Base-by-base conservation (phyloP, 2,888 invertebrate genomes). In the Lasioglossum pauxillum region DNA sequence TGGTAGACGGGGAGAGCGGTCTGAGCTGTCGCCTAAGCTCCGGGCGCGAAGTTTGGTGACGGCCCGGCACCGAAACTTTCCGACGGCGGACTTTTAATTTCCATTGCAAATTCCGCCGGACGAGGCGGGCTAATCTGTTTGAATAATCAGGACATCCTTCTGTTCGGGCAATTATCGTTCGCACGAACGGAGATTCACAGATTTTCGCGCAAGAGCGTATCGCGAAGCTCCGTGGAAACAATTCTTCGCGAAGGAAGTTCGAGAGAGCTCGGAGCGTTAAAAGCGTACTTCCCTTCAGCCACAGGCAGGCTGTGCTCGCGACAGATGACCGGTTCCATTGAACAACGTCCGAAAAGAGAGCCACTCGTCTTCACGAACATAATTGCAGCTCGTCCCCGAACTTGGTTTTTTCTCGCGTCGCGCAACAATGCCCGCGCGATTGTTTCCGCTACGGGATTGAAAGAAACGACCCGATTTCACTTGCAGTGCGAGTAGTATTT, bases 291-390 rank as follows among this genome's bases (percentile, higher is more conserved):
- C 69, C 12, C 23, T 35, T 57, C n/a, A 19, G 31, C 31, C n/a
- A 46, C 27, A 19, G 71, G 35, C 44, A 19, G 46, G 31, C 41
- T 31, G 35, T 53, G 35, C 72, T 46, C 27, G 35, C 60, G 53
- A 72, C 60, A 76, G 46, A 60, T 14, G 27, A 64, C 46, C 46
- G 60, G 31, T 74, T 35, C n/a, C 64, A 74, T 74, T 79, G 46
- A 46, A 27, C 23, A 27, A 35, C 27, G 1, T 14, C 53, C 14
- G 27, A 53, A 44, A 16, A 35, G 14, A 19, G 46, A 27, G 10
- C 31, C 8, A 53, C 35, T 57, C 12, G 4, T n/a, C 49, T 38
- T 19, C 35, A 2, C 14, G 8, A 44, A 12, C 41, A 73, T 67
- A 83, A 76, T 53, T 76, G 73, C 53, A 73, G 7, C 16, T 38